These are phyloP conservation scores for Drosophila merina DNA, from an alignment of 2,888 invertebrate genomes.

Conservation along the genomic window DNA sequence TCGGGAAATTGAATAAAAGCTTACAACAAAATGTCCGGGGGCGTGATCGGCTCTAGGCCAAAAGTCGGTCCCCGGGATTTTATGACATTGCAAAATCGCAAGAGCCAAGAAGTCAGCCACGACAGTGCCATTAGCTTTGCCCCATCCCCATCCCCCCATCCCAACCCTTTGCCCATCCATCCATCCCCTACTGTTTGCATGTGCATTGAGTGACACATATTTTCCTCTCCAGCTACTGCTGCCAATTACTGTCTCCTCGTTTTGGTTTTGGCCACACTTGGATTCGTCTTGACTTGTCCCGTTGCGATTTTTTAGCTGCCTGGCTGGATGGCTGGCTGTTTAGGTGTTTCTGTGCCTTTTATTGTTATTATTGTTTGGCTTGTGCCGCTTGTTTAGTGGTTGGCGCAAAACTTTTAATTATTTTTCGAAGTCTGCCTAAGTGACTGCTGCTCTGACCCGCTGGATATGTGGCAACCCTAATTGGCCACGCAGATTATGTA, in stretches of 20 bases:
- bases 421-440: slow-evolving; percentile 33
- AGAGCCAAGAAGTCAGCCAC: slow-evolving; percentile 27
- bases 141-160: background rate
- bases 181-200: slow-evolving; percentile 27
- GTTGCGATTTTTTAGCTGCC: slow-evolving; percentile 15
- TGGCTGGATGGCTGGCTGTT: background rate
- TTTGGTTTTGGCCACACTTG: slow-evolving; percentile 35
- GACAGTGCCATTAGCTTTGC: slow-evolving; percentile 27
- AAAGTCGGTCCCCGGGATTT: slow-evolving; percentile 18
- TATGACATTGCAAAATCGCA: slow-evolving; percentile 57
- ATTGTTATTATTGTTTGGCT: slow-evolving; percentile 31
- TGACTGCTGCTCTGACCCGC: slow-evolving; percentile 48
- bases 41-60: slow-evolving; percentile 29
- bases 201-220: slow-evolving; percentile 53
- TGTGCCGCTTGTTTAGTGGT: slow-evolving; percentile 35
- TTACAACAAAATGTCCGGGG: slow-evolving; percentile 9
- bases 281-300: slow-evolving; percentile 8
- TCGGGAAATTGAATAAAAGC: slow-evolving; percentile 62
- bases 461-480: slow-evolving; percentile 34
- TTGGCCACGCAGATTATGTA: slow-evolving; percentile 24
- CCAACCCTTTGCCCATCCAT: background rate
- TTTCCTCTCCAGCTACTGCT: slow-evolving; percentile 42
- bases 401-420: slow-evolving; percentile 56
- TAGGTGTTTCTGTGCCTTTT: slow-evolving; percentile 37
- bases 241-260: slow-evolving; percentile 57